Conservation (phyloP, 2,113 vertebrate species). For the Hiodon tergisus region DNA sequence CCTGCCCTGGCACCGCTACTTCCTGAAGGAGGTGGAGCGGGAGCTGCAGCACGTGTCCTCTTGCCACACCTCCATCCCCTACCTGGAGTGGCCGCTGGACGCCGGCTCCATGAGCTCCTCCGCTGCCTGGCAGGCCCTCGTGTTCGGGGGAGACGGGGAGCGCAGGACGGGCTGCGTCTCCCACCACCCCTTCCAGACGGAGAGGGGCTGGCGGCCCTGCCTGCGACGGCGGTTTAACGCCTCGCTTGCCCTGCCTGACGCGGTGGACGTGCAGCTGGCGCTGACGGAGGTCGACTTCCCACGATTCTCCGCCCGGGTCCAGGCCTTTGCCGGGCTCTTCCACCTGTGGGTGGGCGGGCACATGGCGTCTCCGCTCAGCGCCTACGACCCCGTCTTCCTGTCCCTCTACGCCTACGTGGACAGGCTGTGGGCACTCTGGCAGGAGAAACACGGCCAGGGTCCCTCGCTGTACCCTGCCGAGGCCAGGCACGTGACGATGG, state of each 20-base stretch:
- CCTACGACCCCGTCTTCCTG: conserved; percentile 49
- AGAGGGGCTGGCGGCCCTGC: conserved; percentile 41
- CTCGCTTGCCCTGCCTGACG: conserved; percentile 45
- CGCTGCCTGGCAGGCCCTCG: conserved; percentile 41
- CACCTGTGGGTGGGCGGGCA: conserved; percentile 48
- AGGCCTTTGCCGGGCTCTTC: conserved; percentile 42
- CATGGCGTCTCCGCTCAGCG: conserved; percentile 44
- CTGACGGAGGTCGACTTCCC: conserved; percentile 40
- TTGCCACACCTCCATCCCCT: conserved; percentile 44
- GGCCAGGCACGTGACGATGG: conserved; percentile 35
- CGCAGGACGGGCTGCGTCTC: conserved; percentile 31
- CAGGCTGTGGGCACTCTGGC: conserved; percentile 46
- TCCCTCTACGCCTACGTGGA: conserved; percentile 50
- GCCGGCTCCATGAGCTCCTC: conserved; percentile 40
- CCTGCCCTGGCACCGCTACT: conserved; percentile 49
- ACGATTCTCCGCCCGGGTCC: conserved; percentile 40
- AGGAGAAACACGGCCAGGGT: conserved; percentile 32
- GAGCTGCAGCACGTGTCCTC: conserved; percentile 42
- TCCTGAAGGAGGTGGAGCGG: conserved; percentile 41
- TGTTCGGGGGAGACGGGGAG: conserved; percentile 45
- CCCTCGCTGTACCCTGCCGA: conserved; percentile 22
- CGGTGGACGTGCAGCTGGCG: conserved; percentile 38
- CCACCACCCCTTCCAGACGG: conserved; percentile 40
- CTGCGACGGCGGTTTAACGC: conserved; percentile 46
- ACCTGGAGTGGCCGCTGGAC: conserved; percentile 52